These are phyloP conservation scores for Enchytraeus crypticus DNA, from an alignment of 2,888 invertebrate species.

Conservation along the genomic window DNA sequence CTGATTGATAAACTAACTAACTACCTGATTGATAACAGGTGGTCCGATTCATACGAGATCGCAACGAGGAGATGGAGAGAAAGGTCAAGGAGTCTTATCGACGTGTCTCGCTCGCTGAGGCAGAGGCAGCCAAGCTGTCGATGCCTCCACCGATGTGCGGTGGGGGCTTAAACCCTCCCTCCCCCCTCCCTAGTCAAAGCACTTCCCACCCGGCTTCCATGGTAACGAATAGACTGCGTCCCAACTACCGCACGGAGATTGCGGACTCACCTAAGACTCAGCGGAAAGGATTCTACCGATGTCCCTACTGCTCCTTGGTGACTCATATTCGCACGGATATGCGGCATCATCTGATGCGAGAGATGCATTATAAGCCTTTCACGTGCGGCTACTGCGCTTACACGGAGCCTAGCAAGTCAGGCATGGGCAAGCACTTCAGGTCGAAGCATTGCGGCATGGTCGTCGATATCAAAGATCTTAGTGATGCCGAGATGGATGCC, in stretches of 20 bases:
- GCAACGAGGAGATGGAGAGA: conserved; percentile 13
- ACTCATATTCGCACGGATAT: conserved; percentile 18
- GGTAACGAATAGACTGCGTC: background rate
- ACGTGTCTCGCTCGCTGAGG: background rate
- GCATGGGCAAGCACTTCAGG: conserved; percentile 20
- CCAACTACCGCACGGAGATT: too few species aligned
- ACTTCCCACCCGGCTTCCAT: background rate
- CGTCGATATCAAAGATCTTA: background rate
- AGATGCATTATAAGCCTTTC: conserved; percentile 24
- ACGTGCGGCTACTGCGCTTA: conserved; percentile 22
- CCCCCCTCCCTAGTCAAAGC: background rate
- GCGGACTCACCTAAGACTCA: background rate
- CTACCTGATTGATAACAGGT: too few species aligned
- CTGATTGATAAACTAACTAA: too few species aligned
- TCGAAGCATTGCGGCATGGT: conserved; percentile 15
- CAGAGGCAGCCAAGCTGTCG: conserved; percentile 1
- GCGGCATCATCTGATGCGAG: conserved; percentile 21
- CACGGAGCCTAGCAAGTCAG: conserved; percentile 16
- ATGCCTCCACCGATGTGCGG: background rate
- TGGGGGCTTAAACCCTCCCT: too few species aligned
- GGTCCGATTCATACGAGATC: conserved; percentile 1
- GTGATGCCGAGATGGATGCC: conserved; percentile 5
- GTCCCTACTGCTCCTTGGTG: conserved; percentile 16
- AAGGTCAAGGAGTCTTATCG: conserved; percentile 11
- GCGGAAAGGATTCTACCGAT: conserved; percentile 13